Percentiles rank a stretch among this genome's conserved stretches.
Conservation (phyloP, 2,888 invertebrate species). For the Antheraea yamamai region DNA sequence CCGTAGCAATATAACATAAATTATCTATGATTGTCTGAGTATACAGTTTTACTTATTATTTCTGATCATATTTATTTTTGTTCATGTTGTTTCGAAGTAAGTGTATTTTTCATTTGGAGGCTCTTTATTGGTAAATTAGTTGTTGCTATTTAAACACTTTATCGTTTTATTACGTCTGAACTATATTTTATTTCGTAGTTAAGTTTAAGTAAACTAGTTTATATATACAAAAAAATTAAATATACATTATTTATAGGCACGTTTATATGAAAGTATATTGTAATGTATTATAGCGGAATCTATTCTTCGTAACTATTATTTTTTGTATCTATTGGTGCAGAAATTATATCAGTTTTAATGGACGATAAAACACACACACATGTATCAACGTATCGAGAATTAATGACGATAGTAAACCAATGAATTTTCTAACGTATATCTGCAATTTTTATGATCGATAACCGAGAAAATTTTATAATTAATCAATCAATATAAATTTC, state of each 20-base stretch:
- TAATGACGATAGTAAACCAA: not conserved
- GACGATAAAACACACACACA: not conserved
- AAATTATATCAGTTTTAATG: not conserved
- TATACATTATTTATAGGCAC: constrained; percentile 4
- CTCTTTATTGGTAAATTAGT: constrained; percentile 67
- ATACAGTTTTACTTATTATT: constrained; percentile 41
- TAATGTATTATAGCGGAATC: constrained; percentile 2
- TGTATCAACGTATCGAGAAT: not conserved
- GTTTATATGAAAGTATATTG: not conserved
- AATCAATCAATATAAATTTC: not conserved
- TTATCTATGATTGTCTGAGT: not conserved
- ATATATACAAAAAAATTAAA: constrained; percentile 1
- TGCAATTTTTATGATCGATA: not conserved
- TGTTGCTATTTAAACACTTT: constrained; percentile 71
- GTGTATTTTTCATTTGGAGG: constrained; percentile 63
- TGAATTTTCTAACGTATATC: not conserved
- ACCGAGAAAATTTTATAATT: not conserved
- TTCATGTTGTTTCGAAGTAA: constrained; percentile 56
- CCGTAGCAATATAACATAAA: constrained; percentile 29
- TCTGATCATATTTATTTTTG: constrained; percentile 59
- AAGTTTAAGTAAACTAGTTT: constrained; percentile 42
- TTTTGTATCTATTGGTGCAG: constrained; percentile 2
- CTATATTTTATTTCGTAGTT: constrained; percentile 56
- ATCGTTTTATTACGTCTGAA: constrained; percentile 66
- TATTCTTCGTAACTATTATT: not conserved